Evolutionary conservation across 2,797 vertebrate species (phyloP).

Genomic region (Lagocephalus sceleratus): DNA sequence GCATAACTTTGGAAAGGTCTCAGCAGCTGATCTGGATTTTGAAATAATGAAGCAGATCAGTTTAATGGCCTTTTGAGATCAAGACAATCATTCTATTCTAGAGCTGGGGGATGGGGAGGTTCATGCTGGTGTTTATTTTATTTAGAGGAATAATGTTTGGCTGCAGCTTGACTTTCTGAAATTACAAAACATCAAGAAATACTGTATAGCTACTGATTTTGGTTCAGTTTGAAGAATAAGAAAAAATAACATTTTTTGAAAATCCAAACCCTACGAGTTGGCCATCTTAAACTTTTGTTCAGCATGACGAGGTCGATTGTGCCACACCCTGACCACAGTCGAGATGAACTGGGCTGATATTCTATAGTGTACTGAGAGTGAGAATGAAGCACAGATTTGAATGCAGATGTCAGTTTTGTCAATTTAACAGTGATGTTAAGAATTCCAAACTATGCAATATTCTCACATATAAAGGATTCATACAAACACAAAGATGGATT

Average conservation of each 20-base stretch:
- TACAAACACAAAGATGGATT: constrained; percentile 68
- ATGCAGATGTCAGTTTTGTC: constrained; percentile 65
- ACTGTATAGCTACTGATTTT: neutral
- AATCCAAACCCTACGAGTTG: too few species aligned
- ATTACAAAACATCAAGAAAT: constrained; percentile 49
- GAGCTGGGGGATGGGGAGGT: constrained; percentile 10
- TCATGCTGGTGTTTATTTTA: constrained; percentile 62
- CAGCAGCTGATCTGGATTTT: too few species aligned
- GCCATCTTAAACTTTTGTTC: too few species aligned
- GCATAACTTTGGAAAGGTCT: neutral
- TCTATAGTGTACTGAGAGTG: constrained; percentile 19
- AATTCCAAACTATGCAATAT: constrained; percentile 86
- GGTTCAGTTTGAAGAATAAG: neutral
- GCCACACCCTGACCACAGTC: too few species aligned
- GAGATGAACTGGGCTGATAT: constrained; percentile 24
- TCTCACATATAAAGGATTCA: constrained; percentile 71
- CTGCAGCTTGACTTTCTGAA: neutral
- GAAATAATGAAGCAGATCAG: too few species aligned
- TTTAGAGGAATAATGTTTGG: constrained; percentile 34
- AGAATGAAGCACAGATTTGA: constrained; percentile 43
- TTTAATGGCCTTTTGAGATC: constrained; percentile 14
- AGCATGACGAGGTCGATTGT: too few species aligned
- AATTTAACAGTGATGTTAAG: constrained; percentile 74
- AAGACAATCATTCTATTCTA: constrained; percentile 39
- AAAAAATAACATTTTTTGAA: neutral